These are phyloP conservation scores for Naso thynnoides DNA, from an alignment of 2,797 vertebrate species.

Conservation along the genomic window DNA sequence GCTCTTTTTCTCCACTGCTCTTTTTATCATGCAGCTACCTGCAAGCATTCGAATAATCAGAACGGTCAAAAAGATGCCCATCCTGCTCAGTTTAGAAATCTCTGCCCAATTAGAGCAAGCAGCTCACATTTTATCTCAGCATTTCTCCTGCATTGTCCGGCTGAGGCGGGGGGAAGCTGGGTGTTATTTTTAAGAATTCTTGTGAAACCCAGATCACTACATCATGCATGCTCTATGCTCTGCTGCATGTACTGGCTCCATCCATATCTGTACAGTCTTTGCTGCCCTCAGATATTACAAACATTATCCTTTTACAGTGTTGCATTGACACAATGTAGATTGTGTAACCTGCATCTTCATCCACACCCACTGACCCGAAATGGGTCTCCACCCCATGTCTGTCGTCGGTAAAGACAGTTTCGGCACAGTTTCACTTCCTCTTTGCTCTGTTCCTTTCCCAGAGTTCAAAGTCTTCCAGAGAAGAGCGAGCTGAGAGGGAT, in stretches of 20 bases:
- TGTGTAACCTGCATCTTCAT: not conserved
- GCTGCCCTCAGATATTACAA: not conserved
- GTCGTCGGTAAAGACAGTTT: not conserved
- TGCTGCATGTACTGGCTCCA: not conserved
- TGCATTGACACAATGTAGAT: not conserved
- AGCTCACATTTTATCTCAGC: not conserved
- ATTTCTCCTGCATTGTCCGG: not conserved
- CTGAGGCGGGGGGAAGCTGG: not conserved
- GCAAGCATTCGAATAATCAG: constrained; percentile 7
- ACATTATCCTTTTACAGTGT: not conserved
- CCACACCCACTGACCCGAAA: constrained; percentile 8
- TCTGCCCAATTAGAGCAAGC: constrained; percentile 1
- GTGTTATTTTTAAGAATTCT: not conserved
- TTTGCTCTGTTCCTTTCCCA: not conserved
- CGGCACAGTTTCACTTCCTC: constrained; percentile 21
- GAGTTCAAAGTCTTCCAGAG: not conserved
- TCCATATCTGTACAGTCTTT: not conserved
- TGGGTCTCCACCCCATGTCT: not conserved
- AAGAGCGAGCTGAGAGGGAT: too few relatives aligned
- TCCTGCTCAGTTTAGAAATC: not conserved
- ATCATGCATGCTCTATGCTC: too few relatives aligned
- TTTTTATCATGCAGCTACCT: constrained; percentile 9
- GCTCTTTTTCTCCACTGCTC: not conserved
- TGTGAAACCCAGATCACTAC: too few relatives aligned
- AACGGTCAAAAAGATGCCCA: not conserved